Percentiles rank a stretch among this genome's conserved stretches.
Evolutionary conservation across 2,113 vertebrate genomes (phyloP).

Genomic region (Burhinus oedicnemus): DNA sequence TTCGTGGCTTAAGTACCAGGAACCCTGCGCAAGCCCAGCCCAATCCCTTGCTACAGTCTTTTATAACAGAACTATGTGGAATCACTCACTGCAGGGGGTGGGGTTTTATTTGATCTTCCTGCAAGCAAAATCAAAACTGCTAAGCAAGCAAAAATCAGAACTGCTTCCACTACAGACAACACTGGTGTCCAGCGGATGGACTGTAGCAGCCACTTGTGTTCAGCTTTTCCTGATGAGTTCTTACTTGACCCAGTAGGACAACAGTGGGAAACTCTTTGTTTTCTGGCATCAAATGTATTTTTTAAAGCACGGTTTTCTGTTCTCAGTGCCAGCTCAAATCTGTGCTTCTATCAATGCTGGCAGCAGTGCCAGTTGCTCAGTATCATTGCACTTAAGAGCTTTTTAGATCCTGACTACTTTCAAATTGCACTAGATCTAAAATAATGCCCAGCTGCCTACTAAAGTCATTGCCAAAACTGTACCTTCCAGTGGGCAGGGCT

Average conservation of each 20-base stretch:
- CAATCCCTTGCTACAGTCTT: neutral
- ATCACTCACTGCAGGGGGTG: neutral
- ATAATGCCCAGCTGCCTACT: neutral
- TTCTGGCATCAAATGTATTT: neutral
- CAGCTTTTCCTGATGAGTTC: neutral
- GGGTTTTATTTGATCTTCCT: neutral
- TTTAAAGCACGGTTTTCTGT: neutral
- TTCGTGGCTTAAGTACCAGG: neutral
- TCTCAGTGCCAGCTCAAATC: neutral
- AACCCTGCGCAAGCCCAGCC: neutral
- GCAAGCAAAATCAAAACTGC: neutral
- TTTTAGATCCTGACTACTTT: constrained; percentile 19
- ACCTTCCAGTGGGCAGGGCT: neutral
- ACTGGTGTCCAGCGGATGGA: neutral
- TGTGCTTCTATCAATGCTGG: neutral
- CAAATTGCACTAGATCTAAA: neutral
- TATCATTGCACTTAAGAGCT: neutral
- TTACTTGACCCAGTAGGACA: neutral
- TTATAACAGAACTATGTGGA: neutral
- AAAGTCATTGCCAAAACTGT: neutral
- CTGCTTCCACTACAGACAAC: neutral
- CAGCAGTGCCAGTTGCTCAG: neutral
- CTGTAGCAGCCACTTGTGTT: neutral
- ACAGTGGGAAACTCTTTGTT: neutral
- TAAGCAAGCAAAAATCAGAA: neutral